Percentiles rank a stretch among this genome's conserved stretches.
Conservation (phyloP, 2,113 vertebrate species). For the Silurus meridionalis region DNA sequence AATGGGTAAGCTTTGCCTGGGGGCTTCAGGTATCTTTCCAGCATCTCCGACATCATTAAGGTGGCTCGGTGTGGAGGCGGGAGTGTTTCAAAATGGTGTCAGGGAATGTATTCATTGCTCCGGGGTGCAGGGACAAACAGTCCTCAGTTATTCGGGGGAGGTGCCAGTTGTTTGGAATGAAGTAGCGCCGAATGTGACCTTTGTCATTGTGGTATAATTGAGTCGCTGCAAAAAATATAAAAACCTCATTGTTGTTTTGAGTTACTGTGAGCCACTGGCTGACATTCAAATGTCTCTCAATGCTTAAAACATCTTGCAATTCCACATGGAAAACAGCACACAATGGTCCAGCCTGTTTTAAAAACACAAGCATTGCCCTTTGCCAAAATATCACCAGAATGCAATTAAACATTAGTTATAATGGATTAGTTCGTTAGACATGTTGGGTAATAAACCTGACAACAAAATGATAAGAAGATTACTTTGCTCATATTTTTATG, state of each 20-base stretch:
- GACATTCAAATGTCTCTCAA: slow-evolving; percentile 20
- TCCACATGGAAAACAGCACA: slow-evolving; percentile 22
- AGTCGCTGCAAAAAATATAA: slow-evolving; percentile 42
- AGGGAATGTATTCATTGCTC: slow-evolving; percentile 43
- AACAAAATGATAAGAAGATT: background rate
- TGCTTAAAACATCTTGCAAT: slow-evolving; percentile 11
- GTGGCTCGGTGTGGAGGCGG: slow-evolving; percentile 28
- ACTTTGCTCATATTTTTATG: background rate
- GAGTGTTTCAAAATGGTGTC: slow-evolving; percentile 38
- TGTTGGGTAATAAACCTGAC: background rate
- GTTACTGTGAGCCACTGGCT: slow-evolving; percentile 11
- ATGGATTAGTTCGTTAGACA: slow-evolving; percentile 13
- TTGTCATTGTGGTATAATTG: slow-evolving; percentile 44
- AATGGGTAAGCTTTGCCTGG: slow-evolving; percentile 45
- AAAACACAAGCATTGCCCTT: slow-evolving; percentile 4
- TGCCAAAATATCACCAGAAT: slow-evolving; percentile 13
- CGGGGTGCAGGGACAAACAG: slow-evolving; percentile 40
- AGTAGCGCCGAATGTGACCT: slow-evolving; percentile 39
- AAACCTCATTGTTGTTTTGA: slow-evolving; percentile 33
- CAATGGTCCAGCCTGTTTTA: slow-evolving; percentile 19
- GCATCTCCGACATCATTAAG: slow-evolving; percentile 40
- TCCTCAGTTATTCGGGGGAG: slow-evolving; percentile 39
- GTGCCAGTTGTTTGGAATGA: slow-evolving; percentile 34
- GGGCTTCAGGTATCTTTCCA: slow-evolving; percentile 45
- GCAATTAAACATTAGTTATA: slow-evolving; percentile 29